A percentile compares a stretch with the other conserved stretches of the same genome.
These are phyloP conservation scores for Xiphophorus hellerii DNA, from an alignment of 2,113 vertebrate species.

Conservation along the genomic window DNA sequence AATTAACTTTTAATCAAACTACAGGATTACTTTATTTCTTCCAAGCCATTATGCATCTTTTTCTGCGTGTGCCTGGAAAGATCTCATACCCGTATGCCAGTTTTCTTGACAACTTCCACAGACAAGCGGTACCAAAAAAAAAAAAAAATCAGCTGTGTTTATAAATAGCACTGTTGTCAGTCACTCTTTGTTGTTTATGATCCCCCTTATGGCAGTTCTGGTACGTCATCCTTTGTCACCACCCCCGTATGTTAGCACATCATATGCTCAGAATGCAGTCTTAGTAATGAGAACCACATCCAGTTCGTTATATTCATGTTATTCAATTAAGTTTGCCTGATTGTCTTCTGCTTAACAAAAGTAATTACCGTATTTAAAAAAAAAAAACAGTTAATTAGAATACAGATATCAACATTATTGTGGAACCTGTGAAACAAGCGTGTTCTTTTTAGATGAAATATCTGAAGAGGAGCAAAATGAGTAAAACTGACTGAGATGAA, in stretches of 20 bases:
- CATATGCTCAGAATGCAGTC: not conserved
- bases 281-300: not conserved
- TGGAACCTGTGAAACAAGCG: no score
- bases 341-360: not conserved
- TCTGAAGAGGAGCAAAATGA: no score
- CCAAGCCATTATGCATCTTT: no score
- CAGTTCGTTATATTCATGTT: not conserved
- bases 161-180: not conserved
- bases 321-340: not conserved
- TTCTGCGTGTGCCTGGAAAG: no score
- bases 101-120: no score
- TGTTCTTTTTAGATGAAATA: no score
- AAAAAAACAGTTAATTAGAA: no score
- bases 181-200: not conserved
- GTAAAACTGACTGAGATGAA: no score
- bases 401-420: not conserved
- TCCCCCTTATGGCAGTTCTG: not conserved
- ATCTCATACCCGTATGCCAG: no score
- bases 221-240: not conserved
- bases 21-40: no score
- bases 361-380: no score
- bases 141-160: not conserved
- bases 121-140: not conserved
- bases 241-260: slow-evolving; percentile 1
- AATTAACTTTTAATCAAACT: no score